Base-by-base conservation (phyloP, 2,888 invertebrate species). In the Habrosyne pyritoides region DNA sequence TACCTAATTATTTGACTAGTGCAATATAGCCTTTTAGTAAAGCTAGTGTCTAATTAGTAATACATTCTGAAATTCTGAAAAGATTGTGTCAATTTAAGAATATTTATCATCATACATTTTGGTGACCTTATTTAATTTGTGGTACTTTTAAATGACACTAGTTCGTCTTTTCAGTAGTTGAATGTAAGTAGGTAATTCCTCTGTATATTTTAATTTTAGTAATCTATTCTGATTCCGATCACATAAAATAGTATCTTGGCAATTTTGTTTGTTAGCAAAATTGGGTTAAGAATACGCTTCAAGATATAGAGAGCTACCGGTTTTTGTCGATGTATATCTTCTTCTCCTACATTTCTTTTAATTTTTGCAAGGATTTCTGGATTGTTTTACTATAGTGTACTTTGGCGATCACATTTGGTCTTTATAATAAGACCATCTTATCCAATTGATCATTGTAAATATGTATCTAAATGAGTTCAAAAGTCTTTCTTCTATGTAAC, bases 241-340 rank as follows among this genome's bases (percentile, higher is more conserved):
- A 42, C 7, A 62, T 63, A 70, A 66, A 60, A 66, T 59, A 63
- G 78, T 81, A 84, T 91, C 92, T 92, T 92, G 78, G 91, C 89
- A 86, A 89, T 92, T 91, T 92, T 92, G 92, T 87, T 79, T 55
- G 53, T 71, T 71, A 72, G 86, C 92, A 92, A 92, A 91, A 91
- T 92, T 83, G 64, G 79, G 90, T 88, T 91, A 92, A 92, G 92
- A 91, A 91, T 80, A 76, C 79, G 67, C 71, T 63, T 63, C 53
- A 57, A 59, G 61, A 60, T 56, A 59, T 53, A 61, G 64, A 61
- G 64, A 60, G 63, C 57, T 61, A 61, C 63, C 62, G 62, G 62
- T 50, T 55, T 66, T 60, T 64, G 57, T 52, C 61, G 26, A 61
- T 49, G 53, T 53, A 33, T 64, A 61, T 54, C 5, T n/a, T 47